phyloP scores from a whole-genome alignment of 2,113 vertebrate species.

The Isurus oxyrinchus region DNA sequence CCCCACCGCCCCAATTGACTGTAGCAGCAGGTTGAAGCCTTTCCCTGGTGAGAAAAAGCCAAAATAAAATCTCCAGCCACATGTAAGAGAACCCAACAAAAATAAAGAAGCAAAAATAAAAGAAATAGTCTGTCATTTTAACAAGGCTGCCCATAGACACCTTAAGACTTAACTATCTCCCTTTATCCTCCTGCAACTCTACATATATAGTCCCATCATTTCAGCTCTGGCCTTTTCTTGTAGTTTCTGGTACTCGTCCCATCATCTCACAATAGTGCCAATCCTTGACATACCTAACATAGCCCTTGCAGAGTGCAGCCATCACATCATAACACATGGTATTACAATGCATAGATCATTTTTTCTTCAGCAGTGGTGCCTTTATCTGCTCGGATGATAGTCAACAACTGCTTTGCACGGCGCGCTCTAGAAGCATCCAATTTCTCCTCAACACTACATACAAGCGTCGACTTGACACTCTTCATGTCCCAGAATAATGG shows the following conservation, averaged over 20 bases:
- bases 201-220: background rate
- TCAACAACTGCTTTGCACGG: too few species aligned
- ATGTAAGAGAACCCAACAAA: background rate
- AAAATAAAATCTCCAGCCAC: background rate
- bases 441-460: too few species aligned
- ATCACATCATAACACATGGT: background rate
- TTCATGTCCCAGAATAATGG: background rate
- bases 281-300: background rate
- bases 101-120: background rate
- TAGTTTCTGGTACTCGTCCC: background rate
- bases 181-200: background rate
- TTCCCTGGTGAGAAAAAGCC: background rate
- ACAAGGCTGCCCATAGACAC: background rate
- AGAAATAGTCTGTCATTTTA: background rate
- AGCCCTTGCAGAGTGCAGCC: background rate
- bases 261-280: background rate
- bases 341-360: background rate
- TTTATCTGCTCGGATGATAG: background rate
- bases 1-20: background rate
- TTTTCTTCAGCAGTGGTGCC: background rate
- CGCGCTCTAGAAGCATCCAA: too few species aligned
- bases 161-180: background rate
- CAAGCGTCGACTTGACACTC: background rate
- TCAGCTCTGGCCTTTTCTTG: background rate
- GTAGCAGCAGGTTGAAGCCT: background rate